Conservation (phyloP, 2,888 invertebrate genomes). For the Dorcus parallelipipedus region DNA sequence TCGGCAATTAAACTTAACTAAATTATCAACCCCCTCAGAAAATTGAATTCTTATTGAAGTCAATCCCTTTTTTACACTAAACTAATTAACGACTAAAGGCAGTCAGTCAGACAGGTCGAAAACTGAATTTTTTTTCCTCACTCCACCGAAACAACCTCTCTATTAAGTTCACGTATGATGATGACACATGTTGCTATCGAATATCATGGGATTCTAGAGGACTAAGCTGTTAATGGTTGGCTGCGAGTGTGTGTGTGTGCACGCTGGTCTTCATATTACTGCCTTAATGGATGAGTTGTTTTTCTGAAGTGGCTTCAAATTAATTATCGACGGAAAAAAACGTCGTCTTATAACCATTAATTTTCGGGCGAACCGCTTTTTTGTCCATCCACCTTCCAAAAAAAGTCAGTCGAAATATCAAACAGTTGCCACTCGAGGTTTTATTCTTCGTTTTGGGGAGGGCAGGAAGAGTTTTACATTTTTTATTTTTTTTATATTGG, state of each 20-base stretch:
- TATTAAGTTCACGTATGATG: constrained; percentile 19
- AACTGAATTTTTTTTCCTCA: constrained; percentile 21
- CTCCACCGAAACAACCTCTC: neutral
- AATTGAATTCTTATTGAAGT: too few species aligned
- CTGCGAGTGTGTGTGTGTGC: constrained; percentile 10
- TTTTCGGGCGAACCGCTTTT: constrained; percentile 18
- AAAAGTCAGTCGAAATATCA: constrained; percentile 12
- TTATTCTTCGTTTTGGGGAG: constrained; percentile 5
- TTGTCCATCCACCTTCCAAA: constrained; percentile 24
- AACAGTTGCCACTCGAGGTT: constrained; percentile 10
- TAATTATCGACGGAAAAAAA: constrained; percentile 37
- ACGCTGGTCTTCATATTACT: constrained; percentile 16
- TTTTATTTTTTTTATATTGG: too few species aligned
- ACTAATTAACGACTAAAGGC: too few species aligned
- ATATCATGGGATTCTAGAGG: constrained; percentile 30
- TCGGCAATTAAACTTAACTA: too few species aligned
- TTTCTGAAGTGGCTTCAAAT: constrained; percentile 45
- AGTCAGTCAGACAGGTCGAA: constrained; percentile 25
- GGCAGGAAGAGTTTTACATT: constrained; percentile 8
- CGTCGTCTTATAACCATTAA: constrained; percentile 24
- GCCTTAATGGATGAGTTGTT: constrained; percentile 47
- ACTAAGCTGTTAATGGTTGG: constrained; percentile 23
- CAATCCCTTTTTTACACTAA: too few species aligned
- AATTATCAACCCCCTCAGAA: too few species aligned
- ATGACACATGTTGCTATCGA: constrained; percentile 34